Conservation (phyloP, 2,888 invertebrate species). For the Calephelis perditalis region DNA sequence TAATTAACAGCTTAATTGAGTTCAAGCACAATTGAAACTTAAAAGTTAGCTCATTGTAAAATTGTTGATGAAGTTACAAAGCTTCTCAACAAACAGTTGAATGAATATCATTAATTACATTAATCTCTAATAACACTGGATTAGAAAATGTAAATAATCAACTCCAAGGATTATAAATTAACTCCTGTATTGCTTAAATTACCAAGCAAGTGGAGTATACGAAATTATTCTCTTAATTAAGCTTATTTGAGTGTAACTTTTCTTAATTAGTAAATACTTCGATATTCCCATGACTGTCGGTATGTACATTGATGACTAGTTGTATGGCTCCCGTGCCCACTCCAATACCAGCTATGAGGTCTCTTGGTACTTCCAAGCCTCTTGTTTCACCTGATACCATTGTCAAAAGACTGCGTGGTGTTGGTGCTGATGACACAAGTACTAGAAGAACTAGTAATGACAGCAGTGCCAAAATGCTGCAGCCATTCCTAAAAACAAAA, state of each 20-base stretch:
- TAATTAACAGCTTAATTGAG: too few species aligned
- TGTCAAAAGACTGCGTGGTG: constrained; percentile 36
- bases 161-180: neutral
- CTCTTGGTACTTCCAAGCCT: constrained; percentile 58
- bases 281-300: constrained; percentile 64
- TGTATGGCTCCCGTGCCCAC: constrained; percentile 56
- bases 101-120: constrained; percentile 1
- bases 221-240: neutral
- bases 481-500: constrained; percentile 45
- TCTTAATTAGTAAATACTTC: constrained; percentile 58
- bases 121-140: constrained; percentile 5
- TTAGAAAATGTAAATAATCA: constrained; percentile 9
- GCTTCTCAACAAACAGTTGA: neutral
- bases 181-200: neutral
- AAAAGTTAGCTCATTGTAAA: neutral
- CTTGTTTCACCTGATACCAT: constrained; percentile 56
- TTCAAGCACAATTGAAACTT: neutral
- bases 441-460: constrained; percentile 37
- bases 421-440: constrained; percentile 45
- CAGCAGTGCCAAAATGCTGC: constrained; percentile 37
- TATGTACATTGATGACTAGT: constrained; percentile 61
- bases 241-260: neutral
- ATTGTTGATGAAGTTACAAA: neutral
- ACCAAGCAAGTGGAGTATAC: neutral
- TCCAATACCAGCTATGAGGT: constrained; percentile 51